Conservation (phyloP, 2,888 invertebrate genomes). For the Eupithecia dodoneata region DNA sequence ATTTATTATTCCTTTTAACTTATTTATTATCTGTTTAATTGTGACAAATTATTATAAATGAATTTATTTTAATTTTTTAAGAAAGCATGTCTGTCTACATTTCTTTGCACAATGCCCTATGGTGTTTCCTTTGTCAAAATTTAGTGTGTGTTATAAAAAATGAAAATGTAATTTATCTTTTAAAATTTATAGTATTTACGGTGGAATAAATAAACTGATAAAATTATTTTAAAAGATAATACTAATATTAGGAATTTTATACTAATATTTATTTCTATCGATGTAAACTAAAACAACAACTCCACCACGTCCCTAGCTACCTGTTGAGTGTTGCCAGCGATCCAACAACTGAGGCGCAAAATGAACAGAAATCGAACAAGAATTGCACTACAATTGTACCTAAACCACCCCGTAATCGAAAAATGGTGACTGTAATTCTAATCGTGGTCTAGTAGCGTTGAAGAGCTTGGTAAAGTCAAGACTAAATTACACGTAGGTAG, state of each 20-base stretch:
- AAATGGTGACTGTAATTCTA: neutral
- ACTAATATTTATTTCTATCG: neutral
- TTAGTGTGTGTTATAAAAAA: too few relatives aligned
- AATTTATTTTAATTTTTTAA: too few relatives aligned
- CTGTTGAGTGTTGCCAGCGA: constrained; percentile 6
- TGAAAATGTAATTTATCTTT: too few relatives aligned
- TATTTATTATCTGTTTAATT: too few relatives aligned
- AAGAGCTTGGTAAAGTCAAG: neutral
- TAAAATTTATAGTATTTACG: too few relatives aligned
- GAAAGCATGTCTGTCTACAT: too few relatives aligned
- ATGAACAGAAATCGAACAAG: constrained; percentile 5
- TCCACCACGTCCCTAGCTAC: neutral
- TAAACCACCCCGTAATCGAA: neutral
- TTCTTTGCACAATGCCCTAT: too few relatives aligned
- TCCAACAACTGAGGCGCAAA: constrained; percentile 8
- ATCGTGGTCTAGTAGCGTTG: neutral
- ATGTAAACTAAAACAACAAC: neutral
- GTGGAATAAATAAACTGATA: too few relatives aligned
- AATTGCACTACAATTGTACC: neutral
- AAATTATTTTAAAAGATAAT: neutral
- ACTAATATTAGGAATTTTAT: neutral
- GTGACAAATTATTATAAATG: too few relatives aligned
- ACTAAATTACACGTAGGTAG: too few relatives aligned
- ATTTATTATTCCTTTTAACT: too few relatives aligned
- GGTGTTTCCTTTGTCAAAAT: too few relatives aligned